Evolutionary conservation across 2,797 vertebrate genomes (phyloP).

Genomic region (Scleropages formosus): DNA sequence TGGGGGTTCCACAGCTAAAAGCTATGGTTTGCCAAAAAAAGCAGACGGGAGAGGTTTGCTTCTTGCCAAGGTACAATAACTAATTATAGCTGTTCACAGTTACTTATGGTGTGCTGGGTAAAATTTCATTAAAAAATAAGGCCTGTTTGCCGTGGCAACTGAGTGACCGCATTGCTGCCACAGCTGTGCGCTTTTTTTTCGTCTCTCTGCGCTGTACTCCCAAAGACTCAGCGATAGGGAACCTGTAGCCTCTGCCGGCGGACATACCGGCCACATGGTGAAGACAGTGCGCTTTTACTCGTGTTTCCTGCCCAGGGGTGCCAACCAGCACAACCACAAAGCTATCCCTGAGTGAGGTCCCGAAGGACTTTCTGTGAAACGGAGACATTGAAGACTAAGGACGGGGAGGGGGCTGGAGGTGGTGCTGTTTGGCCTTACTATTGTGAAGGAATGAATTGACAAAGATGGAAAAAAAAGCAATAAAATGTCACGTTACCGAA

Average conservation of each 20-base stretch:
- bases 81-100: slow-evolving; percentile 47
- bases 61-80: slow-evolving; percentile 46
- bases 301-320: background rate
- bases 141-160: slow-evolving; percentile 37
- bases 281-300: no score
- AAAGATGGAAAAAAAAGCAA: background rate
- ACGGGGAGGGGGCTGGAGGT: background rate
- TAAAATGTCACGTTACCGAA: background rate
- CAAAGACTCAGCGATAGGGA: slow-evolving; percentile 21
- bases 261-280: background rate
- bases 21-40: slow-evolving; percentile 38
- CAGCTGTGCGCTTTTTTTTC: slow-evolving; percentile 37
- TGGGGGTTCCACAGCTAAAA: slow-evolving; percentile 41
- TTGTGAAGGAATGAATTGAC: background rate
- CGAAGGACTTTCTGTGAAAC: background rate
- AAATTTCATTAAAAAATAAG: slow-evolving; percentile 47
- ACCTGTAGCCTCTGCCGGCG: background rate
- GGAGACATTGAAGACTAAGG: background rate
- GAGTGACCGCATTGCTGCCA: slow-evolving; percentile 30
- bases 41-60: slow-evolving; percentile 42
- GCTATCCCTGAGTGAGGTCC: background rate
- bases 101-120: slow-evolving; percentile 40
- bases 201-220: background rate
- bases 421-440: background rate
- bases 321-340: background rate